These are phyloP conservation scores for Caenorhabditis sulstoni DNA, from an alignment of 2,888 invertebrate species.

Conservation along the genomic window DNA sequence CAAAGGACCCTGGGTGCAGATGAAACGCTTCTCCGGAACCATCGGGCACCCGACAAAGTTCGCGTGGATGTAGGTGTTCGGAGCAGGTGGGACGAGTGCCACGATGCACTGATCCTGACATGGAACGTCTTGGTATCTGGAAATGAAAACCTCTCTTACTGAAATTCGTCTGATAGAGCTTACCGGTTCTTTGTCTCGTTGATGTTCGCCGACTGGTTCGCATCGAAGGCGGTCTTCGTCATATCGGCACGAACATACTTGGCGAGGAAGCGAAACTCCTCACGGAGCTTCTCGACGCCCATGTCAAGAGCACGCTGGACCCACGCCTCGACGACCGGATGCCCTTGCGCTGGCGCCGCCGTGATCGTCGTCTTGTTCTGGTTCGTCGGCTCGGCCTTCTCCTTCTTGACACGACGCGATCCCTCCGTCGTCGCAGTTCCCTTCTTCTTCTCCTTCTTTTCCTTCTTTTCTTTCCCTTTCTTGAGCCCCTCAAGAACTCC, in stretches of 20 bases:
- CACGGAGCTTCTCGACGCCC: conserved; percentile 64
- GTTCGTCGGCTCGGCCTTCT: conserved; percentile 30
- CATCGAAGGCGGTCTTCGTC: conserved; percentile 63
- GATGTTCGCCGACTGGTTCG: conserved; percentile 48
- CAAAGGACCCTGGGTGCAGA: conserved; percentile 63
- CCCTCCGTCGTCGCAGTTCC: conserved; percentile 15
- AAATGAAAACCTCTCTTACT: background rate
- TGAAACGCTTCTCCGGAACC: conserved; percentile 60
- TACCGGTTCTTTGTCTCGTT: conserved; percentile 22
- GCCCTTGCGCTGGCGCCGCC: conserved; percentile 14
- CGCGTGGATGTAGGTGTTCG: conserved; percentile 72
- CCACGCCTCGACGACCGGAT: conserved; percentile 52
- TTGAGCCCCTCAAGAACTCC: no score
- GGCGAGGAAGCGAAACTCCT: conserved; percentile 68
- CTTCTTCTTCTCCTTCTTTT: conserved; percentile 6
- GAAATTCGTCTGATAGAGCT: no score
- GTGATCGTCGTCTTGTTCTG: conserved; percentile 4
- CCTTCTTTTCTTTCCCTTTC: conserved; percentile 4
- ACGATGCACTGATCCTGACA: conserved; percentile 71
- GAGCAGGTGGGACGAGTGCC: conserved; percentile 59
- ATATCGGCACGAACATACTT: conserved; percentile 67
- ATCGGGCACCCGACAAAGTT: conserved; percentile 69
- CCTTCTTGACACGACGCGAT: conserved; percentile 18
- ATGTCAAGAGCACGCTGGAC: conserved; percentile 64
- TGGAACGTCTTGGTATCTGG: conserved; percentile 70